These are phyloP conservation scores for Branchinecta sandiegonensis DNA, from an alignment of 2,888 invertebrate species.

Conservation along the genomic window DNA sequence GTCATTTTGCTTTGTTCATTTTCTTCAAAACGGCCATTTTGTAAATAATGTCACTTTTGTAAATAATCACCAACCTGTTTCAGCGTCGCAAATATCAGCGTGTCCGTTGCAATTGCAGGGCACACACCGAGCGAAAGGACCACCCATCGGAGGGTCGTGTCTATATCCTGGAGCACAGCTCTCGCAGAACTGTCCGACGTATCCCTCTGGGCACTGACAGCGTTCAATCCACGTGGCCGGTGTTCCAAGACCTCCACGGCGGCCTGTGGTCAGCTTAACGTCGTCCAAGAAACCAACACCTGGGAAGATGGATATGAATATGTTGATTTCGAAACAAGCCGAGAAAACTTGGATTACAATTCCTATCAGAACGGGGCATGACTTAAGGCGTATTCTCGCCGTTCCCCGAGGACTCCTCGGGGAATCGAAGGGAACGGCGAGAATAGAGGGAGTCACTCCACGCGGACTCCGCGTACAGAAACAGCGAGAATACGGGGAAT, in stretches of 20 bases:
- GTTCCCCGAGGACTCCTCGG: too few species aligned
- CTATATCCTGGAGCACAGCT: constrained; percentile 90
- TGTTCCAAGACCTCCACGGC: constrained; percentile 58
- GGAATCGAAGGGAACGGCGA: too few species aligned
- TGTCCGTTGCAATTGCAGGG: constrained; percentile 95
- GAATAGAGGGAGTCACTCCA: too few species aligned
- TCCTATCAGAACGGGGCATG: too few species aligned
- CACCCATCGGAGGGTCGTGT: constrained; percentile 77
- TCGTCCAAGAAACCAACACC: constrained; percentile 75
- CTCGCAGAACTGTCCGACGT: constrained; percentile 78
- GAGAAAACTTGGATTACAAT: neutral
- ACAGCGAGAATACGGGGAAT: too few species aligned
- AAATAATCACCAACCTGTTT: constrained; percentile 48
- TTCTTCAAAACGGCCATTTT: too few species aligned
- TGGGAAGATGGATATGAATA: constrained; percentile 28
- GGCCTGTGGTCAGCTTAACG: constrained; percentile 74
- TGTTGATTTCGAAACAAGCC: too few species aligned
- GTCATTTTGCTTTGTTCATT: too few species aligned
- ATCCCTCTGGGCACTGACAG: constrained; percentile 68
- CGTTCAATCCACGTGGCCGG: constrained; percentile 86
- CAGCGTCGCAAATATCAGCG: constrained; percentile 87
- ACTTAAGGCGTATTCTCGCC: too few species aligned
- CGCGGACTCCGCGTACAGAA: too few species aligned
- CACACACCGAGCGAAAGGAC: constrained; percentile 83
- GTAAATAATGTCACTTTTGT: too few species aligned